Conservation (phyloP, 2,113 vertebrate species). For the Greenwoodochromis staneri region DNA sequence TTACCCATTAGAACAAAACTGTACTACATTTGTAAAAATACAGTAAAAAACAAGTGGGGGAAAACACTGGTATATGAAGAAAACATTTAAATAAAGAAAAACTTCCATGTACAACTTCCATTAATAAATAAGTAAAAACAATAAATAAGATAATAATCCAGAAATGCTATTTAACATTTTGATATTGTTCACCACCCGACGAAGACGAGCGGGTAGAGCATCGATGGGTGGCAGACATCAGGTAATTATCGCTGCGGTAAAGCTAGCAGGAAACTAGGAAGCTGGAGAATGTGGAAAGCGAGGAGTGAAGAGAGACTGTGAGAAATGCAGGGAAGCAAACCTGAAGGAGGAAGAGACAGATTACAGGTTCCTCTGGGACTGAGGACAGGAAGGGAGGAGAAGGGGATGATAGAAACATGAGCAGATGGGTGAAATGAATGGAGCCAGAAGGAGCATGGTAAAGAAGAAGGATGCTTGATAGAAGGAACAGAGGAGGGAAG, state of each 20-base stretch:
- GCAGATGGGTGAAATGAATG: background rate
- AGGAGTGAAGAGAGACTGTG: background rate
- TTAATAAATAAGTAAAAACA: background rate
- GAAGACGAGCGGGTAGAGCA: background rate
- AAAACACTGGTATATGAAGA: background rate
- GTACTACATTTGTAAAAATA: background rate
- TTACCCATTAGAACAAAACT: background rate
- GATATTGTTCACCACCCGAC: background rate
- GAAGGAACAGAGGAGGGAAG: background rate
- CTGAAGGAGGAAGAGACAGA: constrained; percentile 20
- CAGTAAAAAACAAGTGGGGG: background rate
- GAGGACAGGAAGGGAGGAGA: constrained; percentile 41
- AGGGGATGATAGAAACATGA: constrained; percentile 12
- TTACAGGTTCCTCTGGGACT: constrained; percentile 32
- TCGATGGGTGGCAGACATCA: background rate
- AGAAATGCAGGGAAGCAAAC: background rate
- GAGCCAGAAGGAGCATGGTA: background rate
- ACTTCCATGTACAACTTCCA: background rate
- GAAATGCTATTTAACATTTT: background rate
- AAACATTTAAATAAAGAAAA: background rate
- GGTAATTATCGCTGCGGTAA: constrained; percentile 2
- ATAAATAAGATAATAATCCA: background rate
- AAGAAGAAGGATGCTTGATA: background rate
- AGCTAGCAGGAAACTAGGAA: background rate
- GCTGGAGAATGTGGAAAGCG: background rate